Evolutionary conservation across 2,113 vertebrate genomes (phyloP), one percentile per base, ranked within the genome.

Genomic region (Gallinago undulata): DNA sequence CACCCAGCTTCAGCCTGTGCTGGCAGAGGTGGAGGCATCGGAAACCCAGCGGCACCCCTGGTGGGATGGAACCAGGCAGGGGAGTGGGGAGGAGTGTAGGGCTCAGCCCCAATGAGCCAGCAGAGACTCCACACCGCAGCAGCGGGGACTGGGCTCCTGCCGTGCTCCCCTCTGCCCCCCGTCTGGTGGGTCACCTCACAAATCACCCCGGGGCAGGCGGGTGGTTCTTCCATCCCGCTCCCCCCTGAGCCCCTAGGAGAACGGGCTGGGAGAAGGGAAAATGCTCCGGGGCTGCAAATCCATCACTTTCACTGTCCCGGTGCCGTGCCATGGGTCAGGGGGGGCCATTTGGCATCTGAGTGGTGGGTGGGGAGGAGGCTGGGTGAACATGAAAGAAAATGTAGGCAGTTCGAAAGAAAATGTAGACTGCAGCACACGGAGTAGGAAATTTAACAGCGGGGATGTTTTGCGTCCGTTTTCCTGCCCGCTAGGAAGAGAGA

Each of bases 381-480:
- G 48, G 2, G 5, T 53, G 27, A 43, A 64, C 56, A 39, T 11
- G 1, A 35, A 2, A 48, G 39, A 39, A 39, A 39, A 39, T 9
- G 37, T 9, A 39, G 63, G 16, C 0, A 2, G 13, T 35, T 84
- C 1, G 2, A 68, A 84, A 75, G 51, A 78, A 60, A 33, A 13
- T 0, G 0, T 18, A n/a, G 14, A 2, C 39, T 45, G 43, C 11
- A 18, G 11, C 45, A 27, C 17, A 28, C 0, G 0, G 45, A 69
- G 55, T 37, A 69, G 74, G 11, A 66, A 35, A 19, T 14, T 66
- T 22, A 25, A 30, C 3, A 24, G 35, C 22, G 27, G 25, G 18
- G 21, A 90, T 27, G 43, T 13, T 78, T 70, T 47, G 25, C 17
- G 33, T 43, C 19, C 31, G 9, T 43, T 89, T 92, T 78, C 21